Conservation (phyloP, 2,888 invertebrate genomes). For the Protonemura montana region DNA sequence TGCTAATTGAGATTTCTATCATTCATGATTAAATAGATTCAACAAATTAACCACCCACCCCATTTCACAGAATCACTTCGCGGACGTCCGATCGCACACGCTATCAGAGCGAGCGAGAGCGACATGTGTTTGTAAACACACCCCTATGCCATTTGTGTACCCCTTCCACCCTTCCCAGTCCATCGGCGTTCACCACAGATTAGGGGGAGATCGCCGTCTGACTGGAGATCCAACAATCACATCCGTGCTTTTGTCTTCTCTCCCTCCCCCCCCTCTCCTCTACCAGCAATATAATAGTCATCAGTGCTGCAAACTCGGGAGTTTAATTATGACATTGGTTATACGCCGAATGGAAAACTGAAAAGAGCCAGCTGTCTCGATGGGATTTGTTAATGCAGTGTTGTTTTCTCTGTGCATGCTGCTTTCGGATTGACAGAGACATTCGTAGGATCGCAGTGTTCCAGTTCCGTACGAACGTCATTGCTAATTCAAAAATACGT, state of each 20-base stretch:
- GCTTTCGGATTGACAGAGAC: no score
- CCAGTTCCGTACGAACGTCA: no score
- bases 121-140: background rate
- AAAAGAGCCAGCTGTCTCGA: background rate
- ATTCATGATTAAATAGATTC: background rate
- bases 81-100: background rate
- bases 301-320: background rate
- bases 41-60: background rate
- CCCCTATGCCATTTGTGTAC: background rate
- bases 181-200: background rate
- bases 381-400: background rate
- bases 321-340: conserved; percentile 12
- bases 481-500: no score
- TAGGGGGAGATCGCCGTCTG: background rate
- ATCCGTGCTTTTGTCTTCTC: background rate
- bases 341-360: background rate
- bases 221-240: background rate
- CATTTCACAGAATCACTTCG: background rate
- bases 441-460: no score
- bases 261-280: background rate
- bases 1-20: background rate
- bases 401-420: background rate
- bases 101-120: background rate
- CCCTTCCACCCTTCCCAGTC: background rate
- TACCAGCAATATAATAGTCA: background rate